phyloP scores from a whole-genome alignment of 1,140 invertebrate genomes.

The Neodiprion pinetum region DNA sequence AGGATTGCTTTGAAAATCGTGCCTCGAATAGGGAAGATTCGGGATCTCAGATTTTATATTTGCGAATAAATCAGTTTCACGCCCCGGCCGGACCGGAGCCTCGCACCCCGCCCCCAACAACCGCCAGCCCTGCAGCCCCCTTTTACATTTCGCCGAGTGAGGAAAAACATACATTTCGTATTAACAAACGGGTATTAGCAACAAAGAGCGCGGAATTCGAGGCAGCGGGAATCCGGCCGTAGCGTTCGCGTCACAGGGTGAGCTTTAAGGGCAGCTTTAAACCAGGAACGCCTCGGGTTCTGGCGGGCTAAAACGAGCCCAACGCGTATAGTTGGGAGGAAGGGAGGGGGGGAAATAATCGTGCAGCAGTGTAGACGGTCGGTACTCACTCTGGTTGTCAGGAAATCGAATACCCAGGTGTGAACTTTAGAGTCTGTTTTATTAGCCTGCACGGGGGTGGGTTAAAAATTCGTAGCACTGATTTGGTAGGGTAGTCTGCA shows the following conservation, averaged over 20 bases:
- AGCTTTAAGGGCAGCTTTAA: not conserved
- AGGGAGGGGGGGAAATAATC: not conserved
- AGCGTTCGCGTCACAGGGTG: not conserved
- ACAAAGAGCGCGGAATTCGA: not conserved
- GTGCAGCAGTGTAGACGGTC: not conserved
- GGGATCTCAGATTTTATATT: conserved; percentile 6
- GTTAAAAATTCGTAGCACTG: not conserved
- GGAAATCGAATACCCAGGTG: not conserved
- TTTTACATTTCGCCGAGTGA: no score
- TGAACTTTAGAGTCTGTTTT: no score
- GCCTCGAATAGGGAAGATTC: not conserved
- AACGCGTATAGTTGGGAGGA: no score
- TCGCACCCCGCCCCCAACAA: no score
- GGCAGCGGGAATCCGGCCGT: not conserved
- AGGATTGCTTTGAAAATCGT: conserved; percentile 1
- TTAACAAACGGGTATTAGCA: no score
- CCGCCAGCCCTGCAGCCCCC: no score
- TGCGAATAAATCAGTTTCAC: not conserved
- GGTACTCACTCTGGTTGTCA: conserved; percentile 6
- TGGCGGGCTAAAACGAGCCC: no score
- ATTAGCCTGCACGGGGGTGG: no score
- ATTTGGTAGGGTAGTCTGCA: not conserved
- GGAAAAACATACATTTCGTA: no score
- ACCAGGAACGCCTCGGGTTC: no score
- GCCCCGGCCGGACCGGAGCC: not conserved